Percentiles rank a stretch among this genome's conserved stretches.
Conservation (phyloP, 2,113 vertebrate genomes). For the Gracilinanus agilis region DNA sequence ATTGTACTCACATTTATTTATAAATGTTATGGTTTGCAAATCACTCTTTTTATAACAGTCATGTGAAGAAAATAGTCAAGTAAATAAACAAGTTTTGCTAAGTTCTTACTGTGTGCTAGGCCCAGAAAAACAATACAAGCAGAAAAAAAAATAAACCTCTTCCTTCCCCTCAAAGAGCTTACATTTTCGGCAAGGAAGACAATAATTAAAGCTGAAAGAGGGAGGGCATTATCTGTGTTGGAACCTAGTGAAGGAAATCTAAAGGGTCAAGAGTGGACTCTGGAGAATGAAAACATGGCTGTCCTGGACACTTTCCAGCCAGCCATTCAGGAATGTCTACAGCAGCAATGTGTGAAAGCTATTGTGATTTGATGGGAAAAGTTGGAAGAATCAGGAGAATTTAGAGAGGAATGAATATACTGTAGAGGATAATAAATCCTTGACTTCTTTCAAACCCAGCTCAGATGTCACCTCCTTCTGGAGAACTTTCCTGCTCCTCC, state of each 20-base stretch:
- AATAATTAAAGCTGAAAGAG: background rate
- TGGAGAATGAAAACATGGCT: background rate
- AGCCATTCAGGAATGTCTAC: too few relatives aligned
- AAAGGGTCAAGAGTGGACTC: background rate
- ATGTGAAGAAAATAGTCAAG: background rate
- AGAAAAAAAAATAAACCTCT: background rate
- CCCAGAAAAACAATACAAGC: too few relatives aligned
- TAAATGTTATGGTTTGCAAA: background rate
- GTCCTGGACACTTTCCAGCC: background rate
- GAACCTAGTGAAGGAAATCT: background rate
- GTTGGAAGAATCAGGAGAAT: background rate
- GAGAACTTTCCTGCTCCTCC: background rate
- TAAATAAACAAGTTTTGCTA: background rate
- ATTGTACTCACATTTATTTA: background rate
- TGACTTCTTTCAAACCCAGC: background rate
- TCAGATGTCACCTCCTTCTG: background rate
- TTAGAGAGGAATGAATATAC: background rate
- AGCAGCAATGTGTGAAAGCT: background rate
- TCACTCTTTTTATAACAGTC: background rate
- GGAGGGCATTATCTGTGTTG: background rate
- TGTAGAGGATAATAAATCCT: background rate
- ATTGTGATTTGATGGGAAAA: background rate
- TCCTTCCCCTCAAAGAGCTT: background rate
- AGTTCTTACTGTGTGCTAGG: background rate
- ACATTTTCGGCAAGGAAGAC: background rate